These are phyloP conservation scores for Odontomachus brunneus DNA, from an alignment of 1,140 invertebrate genomes.

Conservation along the genomic window DNA sequence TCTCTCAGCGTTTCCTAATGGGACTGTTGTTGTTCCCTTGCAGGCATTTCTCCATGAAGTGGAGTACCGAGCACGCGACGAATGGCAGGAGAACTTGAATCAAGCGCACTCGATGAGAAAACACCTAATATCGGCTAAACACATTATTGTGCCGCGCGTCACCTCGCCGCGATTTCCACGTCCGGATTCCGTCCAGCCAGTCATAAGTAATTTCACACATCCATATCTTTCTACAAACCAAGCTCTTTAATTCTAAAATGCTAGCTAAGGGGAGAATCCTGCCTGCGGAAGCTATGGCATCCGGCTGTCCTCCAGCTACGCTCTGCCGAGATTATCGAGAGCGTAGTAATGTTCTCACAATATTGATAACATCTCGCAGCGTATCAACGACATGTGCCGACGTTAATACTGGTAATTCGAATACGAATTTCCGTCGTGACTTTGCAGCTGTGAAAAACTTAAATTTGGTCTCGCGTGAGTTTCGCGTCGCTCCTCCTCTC, in stretches of 20 bases:
- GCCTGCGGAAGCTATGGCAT: conserved; percentile 73
- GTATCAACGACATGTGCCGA: too few relatives aligned
- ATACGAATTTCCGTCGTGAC: too few relatives aligned
- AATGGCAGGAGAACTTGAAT: conserved; percentile 20
- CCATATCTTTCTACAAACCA: too few relatives aligned
- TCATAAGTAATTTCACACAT: conserved; percentile 67
- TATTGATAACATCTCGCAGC: too few relatives aligned
- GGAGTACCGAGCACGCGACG: too few relatives aligned
- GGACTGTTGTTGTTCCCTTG: too few relatives aligned
- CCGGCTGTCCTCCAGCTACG: not conserved
- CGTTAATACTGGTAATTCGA: too few relatives aligned
- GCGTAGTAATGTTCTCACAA: not conserved
- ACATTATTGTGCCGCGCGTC: too few relatives aligned
- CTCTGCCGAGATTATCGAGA: conserved; percentile 38
- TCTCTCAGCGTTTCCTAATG: too few relatives aligned
- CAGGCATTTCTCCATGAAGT: too few relatives aligned
- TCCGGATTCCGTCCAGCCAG: conserved; percentile 29
- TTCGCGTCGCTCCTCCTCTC: not conserved
- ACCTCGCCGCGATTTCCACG: not conserved
- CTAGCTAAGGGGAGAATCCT: conserved; percentile 67
- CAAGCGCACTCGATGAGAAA: conserved; percentile 55
- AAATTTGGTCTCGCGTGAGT: not conserved
- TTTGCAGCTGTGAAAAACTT: not conserved
- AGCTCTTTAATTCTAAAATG: conserved; percentile 72
- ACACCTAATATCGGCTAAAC: conserved; percentile 38